A percentile compares a stretch with the other conserved stretches of the same genome.
Conservation (phyloP, 2,797 vertebrate genomes). For the Pelobates cultripes region DNA sequence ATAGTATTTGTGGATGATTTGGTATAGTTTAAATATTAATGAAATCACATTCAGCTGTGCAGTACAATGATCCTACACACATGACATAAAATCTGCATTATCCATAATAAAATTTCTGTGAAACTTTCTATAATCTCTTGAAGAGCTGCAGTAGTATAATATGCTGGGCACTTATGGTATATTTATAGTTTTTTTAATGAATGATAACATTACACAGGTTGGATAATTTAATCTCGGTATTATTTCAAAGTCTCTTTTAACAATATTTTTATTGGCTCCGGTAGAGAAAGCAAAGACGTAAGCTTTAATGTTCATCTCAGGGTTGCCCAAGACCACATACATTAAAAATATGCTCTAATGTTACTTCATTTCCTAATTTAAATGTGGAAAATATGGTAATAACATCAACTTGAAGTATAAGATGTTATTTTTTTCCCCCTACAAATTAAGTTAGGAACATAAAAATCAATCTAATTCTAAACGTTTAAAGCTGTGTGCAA, state of each 20-base stretch:
- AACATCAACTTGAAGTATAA: slow-evolving; percentile 3
- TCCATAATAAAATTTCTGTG: too few species aligned
- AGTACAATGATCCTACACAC: too few species aligned
- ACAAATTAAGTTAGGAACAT: slow-evolving; percentile 1
- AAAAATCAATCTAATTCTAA: slow-evolving; percentile 21
- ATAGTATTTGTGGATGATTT: too few species aligned
- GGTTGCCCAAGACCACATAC: slow-evolving; percentile 8
- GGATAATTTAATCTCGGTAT: slow-evolving; percentile 16
- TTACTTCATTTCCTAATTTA: slow-evolving; percentile 46
- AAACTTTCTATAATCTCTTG: too few species aligned
- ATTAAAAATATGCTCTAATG: slow-evolving; percentile 19
- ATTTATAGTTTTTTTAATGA: background rate
- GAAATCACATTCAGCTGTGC: too few species aligned
- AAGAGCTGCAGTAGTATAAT: too few species aligned
- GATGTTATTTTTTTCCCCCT: slow-evolving; percentile 23
- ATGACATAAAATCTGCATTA: too few species aligned
- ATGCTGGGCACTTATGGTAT: too few species aligned
- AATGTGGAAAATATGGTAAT: slow-evolving; percentile 48
- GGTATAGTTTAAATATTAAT: too few species aligned
- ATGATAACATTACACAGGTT: slow-evolving; percentile 6
- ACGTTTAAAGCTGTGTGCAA: background rate
- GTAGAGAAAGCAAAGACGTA: slow-evolving; percentile 8
- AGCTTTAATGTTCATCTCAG: slow-evolving; percentile 19
- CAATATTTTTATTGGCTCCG: slow-evolving; percentile 41
- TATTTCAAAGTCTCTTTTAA: slow-evolving; percentile 19